These are phyloP conservation scores for Atta cephalotes DNA, from an alignment of 1,140 invertebrate genomes.

Conservation along the genomic window DNA sequence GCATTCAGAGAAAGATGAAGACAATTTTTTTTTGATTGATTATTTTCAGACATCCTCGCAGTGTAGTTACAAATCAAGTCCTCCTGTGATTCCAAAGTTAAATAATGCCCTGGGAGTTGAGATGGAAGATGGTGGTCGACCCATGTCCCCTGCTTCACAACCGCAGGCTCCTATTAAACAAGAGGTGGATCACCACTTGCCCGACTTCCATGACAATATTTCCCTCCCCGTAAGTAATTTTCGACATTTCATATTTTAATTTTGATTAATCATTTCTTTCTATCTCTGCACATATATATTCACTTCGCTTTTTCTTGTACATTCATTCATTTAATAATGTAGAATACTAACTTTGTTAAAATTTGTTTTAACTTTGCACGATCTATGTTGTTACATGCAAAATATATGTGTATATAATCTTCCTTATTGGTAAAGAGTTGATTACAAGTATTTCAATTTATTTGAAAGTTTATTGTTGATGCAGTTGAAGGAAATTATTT, in stretches of 20 bases:
- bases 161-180: conserved; percentile 89
- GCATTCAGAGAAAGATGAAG: background rate
- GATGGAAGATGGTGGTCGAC: conserved; percentile 87
- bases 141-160: conserved; percentile 87
- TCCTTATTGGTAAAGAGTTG: background rate
- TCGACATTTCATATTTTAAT: conserved; percentile 10
- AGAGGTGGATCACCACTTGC: conserved; percentile 87
- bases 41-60: conserved; percentile 87
- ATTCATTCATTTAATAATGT: background rate
- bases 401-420: conserved; percentile 14
- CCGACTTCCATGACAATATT: conserved; percentile 86
- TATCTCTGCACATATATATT: conserved; percentile 2
- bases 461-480: background rate
- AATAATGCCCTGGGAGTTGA: conserved; percentile 88
- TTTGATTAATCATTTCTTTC: background rate
- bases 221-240: conserved; percentile 83
- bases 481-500: conserved; percentile 31
- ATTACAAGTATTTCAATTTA: conserved; percentile 17
- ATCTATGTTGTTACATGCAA: background rate
- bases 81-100: conserved; percentile 88
- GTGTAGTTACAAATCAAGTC: conserved; percentile 89
- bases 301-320: background rate
- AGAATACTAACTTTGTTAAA: conserved; percentile 26
- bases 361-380: conserved; percentile 22
- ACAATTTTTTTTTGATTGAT: conserved; percentile 51